Evolutionary conservation across 2,888 invertebrate genomes (phyloP), one percentile per base, ranked within the genome.

Genomic region (Hirtodrosophila cameraria): DNA sequence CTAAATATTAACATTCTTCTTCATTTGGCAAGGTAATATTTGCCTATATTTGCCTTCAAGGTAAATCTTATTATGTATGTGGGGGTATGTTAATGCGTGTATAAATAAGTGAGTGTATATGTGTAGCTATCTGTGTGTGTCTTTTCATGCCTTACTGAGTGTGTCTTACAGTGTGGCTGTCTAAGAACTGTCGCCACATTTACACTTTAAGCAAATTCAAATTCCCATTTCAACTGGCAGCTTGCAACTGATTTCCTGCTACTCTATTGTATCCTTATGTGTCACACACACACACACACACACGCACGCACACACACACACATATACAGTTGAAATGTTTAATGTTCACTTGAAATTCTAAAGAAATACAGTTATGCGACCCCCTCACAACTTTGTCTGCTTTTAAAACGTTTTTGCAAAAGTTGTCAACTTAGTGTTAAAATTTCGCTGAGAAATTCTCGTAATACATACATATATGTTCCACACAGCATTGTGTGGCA

Each of bases 341-440:
- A 6, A 12, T 27, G 18, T 18, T 42, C 54, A 45, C 16, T 43
- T 53, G 25, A 76, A 72, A 79, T 63, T 64, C 64, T 28, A 36
- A 55, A 41, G 67, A 75, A 68, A 57, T 65, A n/a, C n/a, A n/a
- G n/a, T n/a, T n/a, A 43, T 61, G 38, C 30, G 33, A 6, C 30
- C 20, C 30, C 25, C 11, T 9, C 28, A 27, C 12, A 12, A 15
- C 7, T 25, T 25, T 58, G 31, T 16, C 16, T 64, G 63, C 49
- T 64, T 50, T 60, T 57, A 43, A 75, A 72, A 20, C 11, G 38
- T 23, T 52, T 61, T 60, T 27, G 12, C 48, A 11, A 20, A 23
- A 11, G 48, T 58, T 83, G 76, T 63, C 76, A 63, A 64, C 52
- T 73, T 60, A 75, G 61, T 69, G 73, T 57, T 48, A 30, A 38